These are phyloP conservation scores for Drosophila pseudotalamancana DNA, from an alignment of 2,888 invertebrate genomes.

Conservation along the genomic window DNA sequence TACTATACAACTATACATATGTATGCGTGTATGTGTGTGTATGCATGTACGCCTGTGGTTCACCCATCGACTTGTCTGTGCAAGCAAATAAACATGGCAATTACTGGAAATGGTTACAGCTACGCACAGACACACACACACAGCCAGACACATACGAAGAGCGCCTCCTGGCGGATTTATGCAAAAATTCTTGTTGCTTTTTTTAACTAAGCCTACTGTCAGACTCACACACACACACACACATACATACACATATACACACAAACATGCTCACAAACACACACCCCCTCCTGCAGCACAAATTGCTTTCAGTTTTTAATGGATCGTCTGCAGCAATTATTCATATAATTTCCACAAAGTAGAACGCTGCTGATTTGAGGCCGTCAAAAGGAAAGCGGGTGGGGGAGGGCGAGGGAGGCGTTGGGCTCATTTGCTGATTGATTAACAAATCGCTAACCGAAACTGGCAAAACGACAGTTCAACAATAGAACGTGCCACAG, in stretches of 20 bases:
- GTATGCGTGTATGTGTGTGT: neutral
- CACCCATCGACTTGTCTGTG: slow-evolving; percentile 10
- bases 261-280: too few species aligned
- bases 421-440: slow-evolving; percentile 38
- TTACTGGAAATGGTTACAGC: slow-evolving; percentile 40
- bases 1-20: neutral
- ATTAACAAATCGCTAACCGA: slow-evolving; percentile 48
- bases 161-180: slow-evolving; percentile 6
- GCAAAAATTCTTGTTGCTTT: slow-evolving; percentile 19
- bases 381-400: neutral
- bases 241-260: too few species aligned
- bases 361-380: slow-evolving; percentile 15
- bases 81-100: slow-evolving; percentile 53
- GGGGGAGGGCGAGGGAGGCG: neutral
- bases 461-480: slow-evolving; percentile 36
- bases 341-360: slow-evolving; percentile 41
- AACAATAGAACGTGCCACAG: slow-evolving; percentile 21
- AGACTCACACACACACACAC: too few species aligned
- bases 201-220: slow-evolving; percentile 1
- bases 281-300: neutral
- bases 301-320: slow-evolving; percentile 39
- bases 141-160: neutral
- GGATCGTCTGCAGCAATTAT: slow-evolving; percentile 41
- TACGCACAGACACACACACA: slow-evolving; percentile 18
- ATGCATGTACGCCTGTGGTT: neutral